A percentile compares a stretch with the other conserved stretches of the same genome.
Conservation (phyloP, 1,140 invertebrate genomes). For the Drosophila chauvacae region DNA sequence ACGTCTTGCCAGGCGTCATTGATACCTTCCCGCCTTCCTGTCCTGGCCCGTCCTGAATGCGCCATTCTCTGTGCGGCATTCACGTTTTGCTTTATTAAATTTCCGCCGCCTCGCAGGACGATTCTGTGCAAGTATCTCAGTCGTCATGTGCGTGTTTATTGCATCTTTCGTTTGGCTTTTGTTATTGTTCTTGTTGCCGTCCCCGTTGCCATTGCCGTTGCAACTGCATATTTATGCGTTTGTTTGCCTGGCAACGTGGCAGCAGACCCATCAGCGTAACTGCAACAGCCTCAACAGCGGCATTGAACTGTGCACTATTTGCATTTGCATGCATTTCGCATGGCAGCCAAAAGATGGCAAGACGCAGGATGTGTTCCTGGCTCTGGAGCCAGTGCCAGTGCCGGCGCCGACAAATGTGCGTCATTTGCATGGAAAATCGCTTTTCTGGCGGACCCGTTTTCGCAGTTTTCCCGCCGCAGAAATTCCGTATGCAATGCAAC, state of each 20-base stretch:
- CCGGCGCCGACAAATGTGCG: conserved; percentile 70
- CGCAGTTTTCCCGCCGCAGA: conserved; percentile 41
- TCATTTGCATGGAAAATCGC: conserved; percentile 82
- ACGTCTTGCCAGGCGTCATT: conserved; percentile 61
- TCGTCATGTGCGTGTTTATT: conserved; percentile 73
- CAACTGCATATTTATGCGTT: conserved; percentile 78
- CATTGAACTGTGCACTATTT: conserved; percentile 70
- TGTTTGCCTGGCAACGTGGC: conserved; percentile 64
- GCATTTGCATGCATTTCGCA: conserved; percentile 80
- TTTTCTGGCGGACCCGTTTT: conserved; percentile 42
- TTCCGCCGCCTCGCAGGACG: conserved; percentile 53
- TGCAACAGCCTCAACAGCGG: conserved; percentile 48
- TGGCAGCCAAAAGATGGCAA: conserved; percentile 73
- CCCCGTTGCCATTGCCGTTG: conserved; percentile 11
- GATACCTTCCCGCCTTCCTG: conserved; percentile 54
- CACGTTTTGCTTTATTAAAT: conserved; percentile 83
- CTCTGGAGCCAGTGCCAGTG: conserved; percentile 1
- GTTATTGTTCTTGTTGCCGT: conserved; percentile 40
- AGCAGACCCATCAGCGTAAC: conserved; percentile 34
- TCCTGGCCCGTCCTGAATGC: background rate
- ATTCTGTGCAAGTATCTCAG: conserved; percentile 27
- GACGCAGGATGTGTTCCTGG: conserved; percentile 15
- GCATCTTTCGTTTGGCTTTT: conserved; percentile 65
- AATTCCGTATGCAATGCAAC: conserved; percentile 82
- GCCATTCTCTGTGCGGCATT: conserved; percentile 49